phyloP scores from a whole-genome alignment of 1,140 invertebrate genomes.

The Leptopilina boulardi region DNA sequence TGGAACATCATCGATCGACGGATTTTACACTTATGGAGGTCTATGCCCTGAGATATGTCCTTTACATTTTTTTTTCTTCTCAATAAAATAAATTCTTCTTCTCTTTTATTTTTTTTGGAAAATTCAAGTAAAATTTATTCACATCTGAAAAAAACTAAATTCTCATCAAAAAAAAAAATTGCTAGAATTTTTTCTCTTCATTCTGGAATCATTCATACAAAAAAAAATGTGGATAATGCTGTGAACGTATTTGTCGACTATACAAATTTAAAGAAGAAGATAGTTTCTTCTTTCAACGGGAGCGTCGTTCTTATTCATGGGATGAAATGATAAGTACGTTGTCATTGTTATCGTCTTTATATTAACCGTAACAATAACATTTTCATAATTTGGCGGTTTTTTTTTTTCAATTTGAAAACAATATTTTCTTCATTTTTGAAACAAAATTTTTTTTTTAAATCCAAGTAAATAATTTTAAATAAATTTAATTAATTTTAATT shows the following conservation, averaged over 20 bases:
- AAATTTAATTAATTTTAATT: too few species aligned
- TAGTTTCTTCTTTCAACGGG: background rate
- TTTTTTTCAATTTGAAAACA: background rate
- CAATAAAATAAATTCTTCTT: too few species aligned
- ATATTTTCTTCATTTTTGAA: too few species aligned
- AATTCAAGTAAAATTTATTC: too few species aligned
- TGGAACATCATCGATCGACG: conserved; percentile 58
- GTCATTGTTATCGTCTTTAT: background rate
- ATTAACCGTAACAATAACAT: background rate
- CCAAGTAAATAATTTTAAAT: too few species aligned
- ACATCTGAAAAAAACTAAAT: too few species aligned
- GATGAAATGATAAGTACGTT: background rate
- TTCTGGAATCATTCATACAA: background rate
- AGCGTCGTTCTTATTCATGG: background rate
- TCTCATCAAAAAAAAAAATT: too few species aligned
- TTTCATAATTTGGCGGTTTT: background rate
- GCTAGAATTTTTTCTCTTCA: too few species aligned
- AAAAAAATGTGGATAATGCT: background rate
- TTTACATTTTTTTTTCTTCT: background rate
- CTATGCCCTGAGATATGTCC: conserved; percentile 49
- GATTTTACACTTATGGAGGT: conserved; percentile 39
- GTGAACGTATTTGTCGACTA: background rate
- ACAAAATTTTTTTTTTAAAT: too few species aligned
- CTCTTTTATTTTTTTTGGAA: background rate
- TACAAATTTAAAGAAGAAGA: background rate